Conservation (phyloP, 2,888 invertebrate species). For the Entomobrya multifasciata region DNA sequence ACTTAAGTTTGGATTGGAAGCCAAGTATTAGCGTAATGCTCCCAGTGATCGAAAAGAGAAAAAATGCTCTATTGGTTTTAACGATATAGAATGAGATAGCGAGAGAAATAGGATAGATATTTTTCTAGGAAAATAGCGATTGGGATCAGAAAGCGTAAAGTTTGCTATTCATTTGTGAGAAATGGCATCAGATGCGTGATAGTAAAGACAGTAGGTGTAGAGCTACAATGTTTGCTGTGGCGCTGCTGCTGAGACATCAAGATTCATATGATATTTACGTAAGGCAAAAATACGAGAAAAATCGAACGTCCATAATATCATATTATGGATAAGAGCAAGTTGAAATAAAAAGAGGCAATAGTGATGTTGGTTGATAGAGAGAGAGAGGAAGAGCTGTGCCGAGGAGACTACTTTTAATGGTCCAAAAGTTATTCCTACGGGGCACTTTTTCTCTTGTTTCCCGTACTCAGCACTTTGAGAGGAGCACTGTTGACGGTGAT, state of each 20-base stretch:
- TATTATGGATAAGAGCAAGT: too few species aligned
- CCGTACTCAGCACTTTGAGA: constrained; percentile 70
- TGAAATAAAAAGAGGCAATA: constrained; percentile 23
- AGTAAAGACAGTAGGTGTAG: constrained; percentile 16
- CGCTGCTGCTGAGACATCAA: constrained; percentile 68
- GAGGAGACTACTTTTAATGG: constrained; percentile 66
- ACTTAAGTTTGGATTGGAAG: constrained; percentile 1
- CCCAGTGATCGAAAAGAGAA: not conserved
- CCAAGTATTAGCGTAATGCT: constrained; percentile 13
- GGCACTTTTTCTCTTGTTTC: constrained; percentile 69
- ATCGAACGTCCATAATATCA: not conserved
- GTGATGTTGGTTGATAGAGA: not conserved
- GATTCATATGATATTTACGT: constrained; percentile 55
- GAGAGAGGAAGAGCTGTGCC: not conserved
- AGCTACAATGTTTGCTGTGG: not conserved
- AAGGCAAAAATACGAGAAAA: constrained; percentile 33
- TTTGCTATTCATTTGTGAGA: constrained; percentile 69
- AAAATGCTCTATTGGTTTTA: constrained; percentile 1
- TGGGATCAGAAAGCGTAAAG: constrained; percentile 69
- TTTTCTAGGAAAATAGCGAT: constrained; percentile 48
- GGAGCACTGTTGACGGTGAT: constrained; percentile 3
- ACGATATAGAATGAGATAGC: not conserved
- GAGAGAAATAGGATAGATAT: constrained; percentile 12
- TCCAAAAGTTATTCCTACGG: constrained; percentile 72
- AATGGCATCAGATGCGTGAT: constrained; percentile 46